phyloP scores from a whole-genome alignment of 2,888 invertebrate species.

The Ormyrus rosae region DNA sequence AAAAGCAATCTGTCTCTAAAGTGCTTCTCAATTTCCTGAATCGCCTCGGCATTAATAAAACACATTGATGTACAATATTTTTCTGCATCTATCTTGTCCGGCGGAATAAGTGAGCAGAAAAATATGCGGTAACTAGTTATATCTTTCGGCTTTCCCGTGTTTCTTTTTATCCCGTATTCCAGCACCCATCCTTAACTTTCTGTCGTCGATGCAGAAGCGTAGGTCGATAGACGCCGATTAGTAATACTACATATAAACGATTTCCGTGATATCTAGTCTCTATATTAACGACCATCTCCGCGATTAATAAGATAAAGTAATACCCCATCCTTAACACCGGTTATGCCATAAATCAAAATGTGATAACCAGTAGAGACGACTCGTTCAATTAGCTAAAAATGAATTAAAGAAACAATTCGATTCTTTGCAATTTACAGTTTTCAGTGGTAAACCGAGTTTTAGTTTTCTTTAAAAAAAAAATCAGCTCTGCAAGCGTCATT shows the following conservation, averaged over 20 bases:
- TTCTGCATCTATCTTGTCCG: slow-evolving; percentile 33
- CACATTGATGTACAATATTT: background rate
- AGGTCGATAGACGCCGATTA: slow-evolving; percentile 44
- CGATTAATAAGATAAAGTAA: slow-evolving; percentile 48
- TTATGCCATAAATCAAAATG: slow-evolving; percentile 35
- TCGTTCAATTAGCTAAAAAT: slow-evolving; percentile 22
- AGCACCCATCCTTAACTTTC: slow-evolving; percentile 21
- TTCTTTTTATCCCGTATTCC: slow-evolving; percentile 16
- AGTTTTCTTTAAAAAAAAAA: background rate
- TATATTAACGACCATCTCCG: slow-evolving; percentile 50
- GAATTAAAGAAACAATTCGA: background rate
- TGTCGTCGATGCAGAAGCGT: slow-evolving; percentile 38
- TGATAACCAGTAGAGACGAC: slow-evolving; percentile 18
- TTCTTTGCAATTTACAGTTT: no score
- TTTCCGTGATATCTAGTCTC: slow-evolving; percentile 44
- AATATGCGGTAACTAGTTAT: slow-evolving; percentile 17
- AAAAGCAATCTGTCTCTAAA: slow-evolving; percentile 1
- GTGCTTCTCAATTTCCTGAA: background rate
- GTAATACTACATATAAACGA: slow-evolving; percentile 33
- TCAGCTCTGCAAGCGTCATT: no score
- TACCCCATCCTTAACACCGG: slow-evolving; percentile 33
- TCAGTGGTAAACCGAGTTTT: no score
- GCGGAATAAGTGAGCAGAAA: background rate
- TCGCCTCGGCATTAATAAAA: slow-evolving; percentile 10
- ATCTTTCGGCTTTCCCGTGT: slow-evolving; percentile 29